A percentile compares a stretch with the other conserved stretches of the same genome.
Conservation (phyloP, 2,113 vertebrate species). For the Accipiter cooperii region DNA sequence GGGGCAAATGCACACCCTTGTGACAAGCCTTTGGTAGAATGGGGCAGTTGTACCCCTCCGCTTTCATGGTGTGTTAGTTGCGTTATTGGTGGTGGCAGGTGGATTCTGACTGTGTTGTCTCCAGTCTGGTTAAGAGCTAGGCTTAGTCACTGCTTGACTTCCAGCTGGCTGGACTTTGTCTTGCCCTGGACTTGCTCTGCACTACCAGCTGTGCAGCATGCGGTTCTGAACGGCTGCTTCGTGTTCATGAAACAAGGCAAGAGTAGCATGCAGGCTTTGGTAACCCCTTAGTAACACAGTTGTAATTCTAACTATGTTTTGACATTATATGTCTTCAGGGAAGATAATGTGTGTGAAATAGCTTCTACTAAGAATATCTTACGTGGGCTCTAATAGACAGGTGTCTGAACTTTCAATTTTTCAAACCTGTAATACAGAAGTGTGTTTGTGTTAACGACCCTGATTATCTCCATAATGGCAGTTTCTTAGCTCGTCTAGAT, state of each 20-base stretch:
- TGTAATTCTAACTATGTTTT: neutral
- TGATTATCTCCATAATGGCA: neutral
- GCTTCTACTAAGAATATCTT: neutral
- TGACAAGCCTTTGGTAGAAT: neutral
- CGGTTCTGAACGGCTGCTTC: accelerated
- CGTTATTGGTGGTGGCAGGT: neutral
- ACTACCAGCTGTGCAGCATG: accelerated
- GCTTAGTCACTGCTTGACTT: neutral
- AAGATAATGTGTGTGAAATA: neutral
- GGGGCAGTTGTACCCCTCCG: neutral
- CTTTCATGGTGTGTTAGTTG: neutral
- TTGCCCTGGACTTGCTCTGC: neutral
- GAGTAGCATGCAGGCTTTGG: neutral
- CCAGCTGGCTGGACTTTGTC: neutral
- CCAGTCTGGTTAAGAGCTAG: neutral
- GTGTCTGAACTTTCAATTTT: neutral
- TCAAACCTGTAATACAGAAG: neutral
- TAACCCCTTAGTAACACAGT: neutral
- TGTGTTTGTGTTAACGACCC: neutral
- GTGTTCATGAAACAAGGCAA: neutral
- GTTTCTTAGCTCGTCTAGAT: neutral
- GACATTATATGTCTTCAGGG: neutral
- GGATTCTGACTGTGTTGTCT: neutral
- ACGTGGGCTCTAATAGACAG: neutral
- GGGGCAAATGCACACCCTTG: accelerated